Percentiles rank a stretch among this genome's conserved stretches.
Evolutionary conservation across 2,113 vertebrate species (phyloP).

Genomic region (Stictonetta naevosa): DNA sequence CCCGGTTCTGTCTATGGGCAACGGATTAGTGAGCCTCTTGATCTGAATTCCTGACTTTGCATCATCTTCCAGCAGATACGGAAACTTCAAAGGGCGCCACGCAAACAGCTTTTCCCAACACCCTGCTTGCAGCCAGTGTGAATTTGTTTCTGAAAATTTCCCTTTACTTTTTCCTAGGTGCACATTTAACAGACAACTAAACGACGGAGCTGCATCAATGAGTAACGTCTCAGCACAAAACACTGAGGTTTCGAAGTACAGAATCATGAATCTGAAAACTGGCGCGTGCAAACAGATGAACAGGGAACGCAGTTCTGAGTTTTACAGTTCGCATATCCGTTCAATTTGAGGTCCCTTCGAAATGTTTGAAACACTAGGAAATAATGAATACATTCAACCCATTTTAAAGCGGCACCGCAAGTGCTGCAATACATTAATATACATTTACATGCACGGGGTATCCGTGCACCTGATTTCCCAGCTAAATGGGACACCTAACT

Average conservation of each 20-base stretch:
- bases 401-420: background rate
- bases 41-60: background rate
- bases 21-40: background rate
- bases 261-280: background rate
- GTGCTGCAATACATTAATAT: background rate
- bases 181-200: background rate
- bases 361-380: background rate
- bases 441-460: background rate
- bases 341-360: background rate
- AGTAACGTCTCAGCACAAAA: background rate
- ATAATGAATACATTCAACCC: background rate
- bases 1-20: fast-evolving
- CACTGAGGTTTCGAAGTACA: background rate
- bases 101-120: background rate
- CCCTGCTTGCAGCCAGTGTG: background rate
- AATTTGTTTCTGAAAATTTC: background rate
- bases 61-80: background rate
- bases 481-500: background rate
- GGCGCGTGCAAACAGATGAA: background rate
- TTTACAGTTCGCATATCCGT: background rate
- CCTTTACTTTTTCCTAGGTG: background rate
- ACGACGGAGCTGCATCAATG: background rate
- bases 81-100: background rate
- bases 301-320: background rate
- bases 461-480: background rate